A percentile compares a stretch with the other conserved stretches of the same genome.
These are phyloP conservation scores for Cyclura pinguis DNA, from an alignment of 2,797 vertebrate species.

Conservation along the genomic window DNA sequence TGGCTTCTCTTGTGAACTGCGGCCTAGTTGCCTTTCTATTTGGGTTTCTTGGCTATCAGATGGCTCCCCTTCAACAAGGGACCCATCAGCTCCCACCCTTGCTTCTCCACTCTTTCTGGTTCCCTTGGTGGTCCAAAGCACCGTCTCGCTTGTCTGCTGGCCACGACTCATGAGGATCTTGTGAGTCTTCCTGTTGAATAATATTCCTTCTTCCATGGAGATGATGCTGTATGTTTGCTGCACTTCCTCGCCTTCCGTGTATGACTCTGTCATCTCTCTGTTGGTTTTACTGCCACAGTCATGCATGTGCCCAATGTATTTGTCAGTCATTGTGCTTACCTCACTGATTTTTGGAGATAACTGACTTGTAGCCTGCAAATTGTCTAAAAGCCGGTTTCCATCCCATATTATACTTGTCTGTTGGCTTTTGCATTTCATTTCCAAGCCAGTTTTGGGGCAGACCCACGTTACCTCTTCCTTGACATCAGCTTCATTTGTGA, in stretches of 20 bases:
- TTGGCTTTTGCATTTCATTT: not conserved
- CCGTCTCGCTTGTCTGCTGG: not conserved
- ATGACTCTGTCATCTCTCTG: accelerated
- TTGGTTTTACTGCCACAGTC: not conserved
- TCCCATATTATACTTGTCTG: not conserved
- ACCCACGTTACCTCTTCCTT: not conserved
- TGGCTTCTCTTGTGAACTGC: not conserved
- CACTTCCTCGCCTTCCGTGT: not conserved
- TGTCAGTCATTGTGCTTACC: accelerated
- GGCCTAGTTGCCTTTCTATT: not conserved
- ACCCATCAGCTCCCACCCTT: not conserved
- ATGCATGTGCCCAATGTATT: accelerated
- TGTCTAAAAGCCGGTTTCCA: not conserved
- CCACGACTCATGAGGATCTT: not conserved
- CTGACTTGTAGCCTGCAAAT: not conserved
- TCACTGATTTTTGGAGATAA: not conserved
- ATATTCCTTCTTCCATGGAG: slow-evolving; percentile 17
- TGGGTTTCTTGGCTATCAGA: not conserved
- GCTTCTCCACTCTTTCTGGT: accelerated
- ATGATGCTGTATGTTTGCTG: slow-evolving; percentile 11
- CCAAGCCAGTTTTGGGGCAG: not conserved
- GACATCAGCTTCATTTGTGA: no score
- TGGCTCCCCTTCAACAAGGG: no score
- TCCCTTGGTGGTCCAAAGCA: accelerated
- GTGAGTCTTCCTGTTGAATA: slow-evolving; percentile 23